Evolutionary conservation across 2,113 vertebrate species (phyloP).

Genomic region (Chloropsis cyanopogon): DNA sequence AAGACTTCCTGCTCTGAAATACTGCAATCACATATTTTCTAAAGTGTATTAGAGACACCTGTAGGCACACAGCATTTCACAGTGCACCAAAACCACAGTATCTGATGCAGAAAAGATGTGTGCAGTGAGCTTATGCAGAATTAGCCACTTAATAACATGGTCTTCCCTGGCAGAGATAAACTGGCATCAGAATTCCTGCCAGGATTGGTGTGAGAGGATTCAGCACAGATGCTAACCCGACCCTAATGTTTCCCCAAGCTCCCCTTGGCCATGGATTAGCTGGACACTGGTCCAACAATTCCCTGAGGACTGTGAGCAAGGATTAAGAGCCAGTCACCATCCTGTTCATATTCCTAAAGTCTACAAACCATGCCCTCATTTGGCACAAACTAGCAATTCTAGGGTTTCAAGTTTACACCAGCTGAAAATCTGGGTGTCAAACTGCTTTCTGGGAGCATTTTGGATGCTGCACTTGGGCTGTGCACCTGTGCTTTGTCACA

Average conservation of each 20-base stretch:
- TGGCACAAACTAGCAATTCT: not conserved
- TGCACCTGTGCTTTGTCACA: fast-evolving
- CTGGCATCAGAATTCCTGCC: not conserved
- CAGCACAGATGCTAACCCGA: not conserved
- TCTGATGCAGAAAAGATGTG: not conserved
- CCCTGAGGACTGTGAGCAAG: not conserved
- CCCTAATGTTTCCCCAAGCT: not conserved
- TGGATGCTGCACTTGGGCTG: not conserved
- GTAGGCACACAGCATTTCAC: not conserved
- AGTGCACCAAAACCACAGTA: not conserved
- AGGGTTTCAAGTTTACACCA: not conserved
- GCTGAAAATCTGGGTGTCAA: not conserved
- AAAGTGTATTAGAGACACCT: not conserved
- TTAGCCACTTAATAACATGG: not conserved
- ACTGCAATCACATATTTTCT: not conserved
- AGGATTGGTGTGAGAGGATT: not conserved
- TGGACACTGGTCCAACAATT: not conserved
- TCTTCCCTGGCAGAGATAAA: not conserved
- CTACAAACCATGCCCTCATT: not conserved
- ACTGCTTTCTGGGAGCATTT: fast-evolving
- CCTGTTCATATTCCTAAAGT: not conserved
- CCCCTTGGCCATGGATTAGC: not conserved
- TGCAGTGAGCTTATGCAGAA: not conserved
- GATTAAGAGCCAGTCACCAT: not conserved
- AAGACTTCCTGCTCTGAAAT: not conserved